Evolutionary conservation across 1,140 invertebrate genomes (phyloP).

Genomic region (Pantala flavescens): DNA sequence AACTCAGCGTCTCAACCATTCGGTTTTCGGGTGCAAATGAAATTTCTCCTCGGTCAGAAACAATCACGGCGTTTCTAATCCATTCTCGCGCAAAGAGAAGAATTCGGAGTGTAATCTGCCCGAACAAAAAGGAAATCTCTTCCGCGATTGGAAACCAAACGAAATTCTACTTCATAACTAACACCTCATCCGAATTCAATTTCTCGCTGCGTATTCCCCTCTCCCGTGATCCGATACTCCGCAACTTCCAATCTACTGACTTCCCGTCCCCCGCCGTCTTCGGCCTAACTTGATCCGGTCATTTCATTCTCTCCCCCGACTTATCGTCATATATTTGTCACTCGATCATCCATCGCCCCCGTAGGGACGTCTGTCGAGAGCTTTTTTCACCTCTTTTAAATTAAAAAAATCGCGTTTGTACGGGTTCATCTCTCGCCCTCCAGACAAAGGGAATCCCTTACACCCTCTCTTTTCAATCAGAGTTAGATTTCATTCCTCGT

Average conservation of each 20-base stretch:
- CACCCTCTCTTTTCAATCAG: too few relatives aligned
- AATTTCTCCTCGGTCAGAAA: background rate
- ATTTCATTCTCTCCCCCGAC: background rate
- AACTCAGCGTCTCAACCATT: too few relatives aligned
- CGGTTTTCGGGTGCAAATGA: background rate
- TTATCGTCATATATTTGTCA: background rate
- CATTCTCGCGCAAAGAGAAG: background rate
- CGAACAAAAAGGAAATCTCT: background rate
- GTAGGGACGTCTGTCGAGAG: background rate
- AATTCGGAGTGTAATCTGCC: background rate
- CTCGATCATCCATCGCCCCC: background rate
- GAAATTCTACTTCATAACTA: constrained; percentile 1
- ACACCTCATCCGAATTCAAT: constrained; percentile 5
- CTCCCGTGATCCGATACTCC: background rate
- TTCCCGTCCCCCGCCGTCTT: background rate
- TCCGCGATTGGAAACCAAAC: background rate
- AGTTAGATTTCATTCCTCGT: too few relatives aligned
- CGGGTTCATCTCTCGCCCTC: background rate
- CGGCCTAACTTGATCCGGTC: background rate
- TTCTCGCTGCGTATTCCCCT: background rate
- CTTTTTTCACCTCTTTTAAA: constrained; percentile 1
- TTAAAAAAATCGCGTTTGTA: constrained; percentile 1
- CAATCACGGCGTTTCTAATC: background rate
- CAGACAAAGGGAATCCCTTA: background rate
- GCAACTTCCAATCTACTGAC: background rate